phyloP scores from a whole-genome alignment of 1,140 invertebrate species.

The Lepidurus arcticus region DNA sequence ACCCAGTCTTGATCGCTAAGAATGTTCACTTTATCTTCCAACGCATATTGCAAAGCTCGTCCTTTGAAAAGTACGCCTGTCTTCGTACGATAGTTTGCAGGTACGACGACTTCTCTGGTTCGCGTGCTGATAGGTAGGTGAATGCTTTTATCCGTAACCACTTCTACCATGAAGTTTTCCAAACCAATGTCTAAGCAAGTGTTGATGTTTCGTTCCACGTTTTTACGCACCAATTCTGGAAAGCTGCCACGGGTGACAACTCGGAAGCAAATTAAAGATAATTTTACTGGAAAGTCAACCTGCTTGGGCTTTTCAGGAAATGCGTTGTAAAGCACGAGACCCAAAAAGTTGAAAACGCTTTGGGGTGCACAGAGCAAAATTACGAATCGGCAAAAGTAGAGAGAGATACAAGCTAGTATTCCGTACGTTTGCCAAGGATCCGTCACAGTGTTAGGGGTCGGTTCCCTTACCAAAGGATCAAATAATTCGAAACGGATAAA shows the following conservation, averaged over 20 bases:
- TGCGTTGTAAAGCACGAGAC: constrained; percentile 84
- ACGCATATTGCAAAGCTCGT: too few relatives aligned
- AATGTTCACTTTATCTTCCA: too few relatives aligned
- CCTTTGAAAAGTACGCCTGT: too few relatives aligned
- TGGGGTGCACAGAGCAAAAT: constrained; percentile 83
- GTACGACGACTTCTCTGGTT: too few relatives aligned
- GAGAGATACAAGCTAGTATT: constrained; percentile 58
- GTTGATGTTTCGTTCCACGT: constrained; percentile 83
- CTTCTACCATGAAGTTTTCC: too few relatives aligned
- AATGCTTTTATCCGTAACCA: too few relatives aligned
- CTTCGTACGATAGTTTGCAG: too few relatives aligned
- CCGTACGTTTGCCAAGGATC: constrained; percentile 78
- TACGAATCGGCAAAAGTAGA: constrained; percentile 73
- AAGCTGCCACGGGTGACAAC: constrained; percentile 93
- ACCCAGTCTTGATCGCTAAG: too few relatives aligned
- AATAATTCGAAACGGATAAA: too few relatives aligned
- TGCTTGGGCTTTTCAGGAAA: constrained; percentile 88
- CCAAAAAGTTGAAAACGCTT: constrained; percentile 86
- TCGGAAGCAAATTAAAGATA: constrained; percentile 92
- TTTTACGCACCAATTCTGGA: constrained; percentile 81
- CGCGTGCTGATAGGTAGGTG: too few relatives aligned
- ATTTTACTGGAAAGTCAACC: constrained; percentile 60
- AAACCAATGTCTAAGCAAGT: too few relatives aligned
- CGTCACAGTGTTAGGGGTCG: neutral
- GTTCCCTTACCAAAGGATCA: too few relatives aligned